Evolutionary conservation across 2,888 invertebrate species (phyloP), one percentile per base, ranked within the genome.

Genomic region (Dolomedes plantarius): DNA sequence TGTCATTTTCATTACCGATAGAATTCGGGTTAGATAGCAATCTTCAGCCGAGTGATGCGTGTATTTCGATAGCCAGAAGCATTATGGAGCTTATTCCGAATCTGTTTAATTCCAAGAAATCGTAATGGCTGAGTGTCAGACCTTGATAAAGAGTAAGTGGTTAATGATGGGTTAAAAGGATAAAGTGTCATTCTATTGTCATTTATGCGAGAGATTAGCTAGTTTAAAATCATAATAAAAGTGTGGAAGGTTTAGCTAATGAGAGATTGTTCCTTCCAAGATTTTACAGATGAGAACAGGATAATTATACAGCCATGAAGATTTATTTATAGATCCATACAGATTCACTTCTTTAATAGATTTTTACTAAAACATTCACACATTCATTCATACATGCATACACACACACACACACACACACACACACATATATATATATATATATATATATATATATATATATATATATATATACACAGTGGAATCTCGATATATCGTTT

Each of bases 101-200:
- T 78, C 69, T 29, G 1, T 71, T 31, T 16, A 36, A 71, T 71
- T 71, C 78, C 46, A 29, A 19, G 75, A 75, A 65, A 41, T 65
- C 13, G 29, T n/a, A 11, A n/a, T 65, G 31, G 2, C 36, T n/a
- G 65, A 64, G 75, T 77, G 77, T 29, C 31, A 68, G 36, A 36
- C 68, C 32, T 11, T n/a, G 71, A 62, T 78, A 80, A 68, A 28
- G 23, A 23, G 67, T 72, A 80, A 80, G 62, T 80, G 80, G 64
- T 67, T 73, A 73, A 80, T 80, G 29, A 73, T 64, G 69, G 71
- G 71, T n/a, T 78, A 39, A 32, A 71, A 41, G 39, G 23, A 56
- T 77, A 69, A 56, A 13, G 69, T 39, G 64, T 64, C 46, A 32
- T 41, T 36, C 78, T 31, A 64, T 64, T 78, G 71, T 78, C 32